Evolutionary conservation across 2,797 vertebrate genomes (phyloP).

Genomic region (Peromyscus nudipes): DNA sequence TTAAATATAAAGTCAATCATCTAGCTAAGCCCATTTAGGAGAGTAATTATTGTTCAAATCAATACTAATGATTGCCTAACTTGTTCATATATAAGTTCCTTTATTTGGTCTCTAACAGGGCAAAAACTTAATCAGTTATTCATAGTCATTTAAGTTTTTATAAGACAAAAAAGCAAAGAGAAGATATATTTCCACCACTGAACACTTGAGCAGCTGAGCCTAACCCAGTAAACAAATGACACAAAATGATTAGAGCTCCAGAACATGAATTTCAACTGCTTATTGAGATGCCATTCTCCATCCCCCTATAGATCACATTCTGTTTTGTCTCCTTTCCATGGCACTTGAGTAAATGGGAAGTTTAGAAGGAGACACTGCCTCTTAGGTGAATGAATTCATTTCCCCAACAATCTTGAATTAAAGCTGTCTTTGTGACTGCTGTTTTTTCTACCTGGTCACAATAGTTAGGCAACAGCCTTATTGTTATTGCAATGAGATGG

Average conservation of each 20-base stretch:
- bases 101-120: not conserved
- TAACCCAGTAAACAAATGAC: slow-evolving; percentile 34
- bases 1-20: slow-evolving; percentile 43
- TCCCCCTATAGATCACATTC: slow-evolving; percentile 17
- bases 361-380: slow-evolving; percentile 23
- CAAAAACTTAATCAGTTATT: slow-evolving; percentile 31
- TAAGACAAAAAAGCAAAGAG: slow-evolving; percentile 29
- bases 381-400: slow-evolving; percentile 53
- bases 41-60: slow-evolving; percentile 53
- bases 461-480: slow-evolving; percentile 52
- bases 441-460: slow-evolving; percentile 58
- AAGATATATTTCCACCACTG: slow-evolving; percentile 35
- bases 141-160: slow-evolving; percentile 28
- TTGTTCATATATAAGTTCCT: slow-evolving; percentile 47
- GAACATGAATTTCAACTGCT: slow-evolving; percentile 28
- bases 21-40: slow-evolving; percentile 29
- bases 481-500: not conserved
- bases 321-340: slow-evolving; percentile 48
- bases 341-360: slow-evolving; percentile 51
- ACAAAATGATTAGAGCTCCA: slow-evolving; percentile 43
- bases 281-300: slow-evolving; percentile 4
- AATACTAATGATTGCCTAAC: slow-evolving; percentile 18
- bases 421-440: slow-evolving; percentile 37
- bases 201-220: slow-evolving; percentile 43
- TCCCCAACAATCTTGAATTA: slow-evolving; percentile 51